Evolutionary conservation across 2,113 vertebrate species (phyloP).

Genomic region (Alaudala cheleensis): DNA sequence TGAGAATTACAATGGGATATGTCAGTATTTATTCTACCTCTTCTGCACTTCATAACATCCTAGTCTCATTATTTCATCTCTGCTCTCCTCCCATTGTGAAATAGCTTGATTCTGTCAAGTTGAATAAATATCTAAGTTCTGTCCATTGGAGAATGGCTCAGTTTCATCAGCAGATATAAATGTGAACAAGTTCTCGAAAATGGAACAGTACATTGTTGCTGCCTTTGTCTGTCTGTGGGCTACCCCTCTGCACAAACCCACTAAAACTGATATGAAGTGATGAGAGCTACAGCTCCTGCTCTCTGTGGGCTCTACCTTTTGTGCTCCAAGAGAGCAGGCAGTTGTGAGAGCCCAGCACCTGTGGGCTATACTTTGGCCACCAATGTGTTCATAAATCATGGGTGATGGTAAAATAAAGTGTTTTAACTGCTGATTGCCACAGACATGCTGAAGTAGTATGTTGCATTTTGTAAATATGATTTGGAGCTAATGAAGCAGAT

Average conservation of each 20-base stretch:
- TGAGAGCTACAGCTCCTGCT: not conserved
- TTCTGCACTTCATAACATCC: constrained; percentile 14
- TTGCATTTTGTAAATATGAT: constrained; percentile 52
- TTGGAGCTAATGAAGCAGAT: constrained; percentile 58
- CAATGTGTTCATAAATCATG: not conserved
- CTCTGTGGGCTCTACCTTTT: not conserved
- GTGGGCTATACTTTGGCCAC: not conserved
- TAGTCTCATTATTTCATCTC: constrained; percentile 35
- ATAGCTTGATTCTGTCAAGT: constrained; percentile 61
- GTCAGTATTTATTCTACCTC: constrained; percentile 57
- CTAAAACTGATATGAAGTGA: not conserved
- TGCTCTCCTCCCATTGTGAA: constrained; percentile 26
- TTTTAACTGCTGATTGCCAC: not conserved
- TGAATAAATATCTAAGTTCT: constrained; percentile 53
- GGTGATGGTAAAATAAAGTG: not conserved
- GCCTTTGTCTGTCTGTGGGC: not conserved
- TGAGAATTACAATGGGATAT: constrained; percentile 39
- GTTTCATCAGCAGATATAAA: constrained; percentile 31
- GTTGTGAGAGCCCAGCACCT: not conserved
- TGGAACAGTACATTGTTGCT: not conserved
- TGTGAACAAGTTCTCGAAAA: not conserved
- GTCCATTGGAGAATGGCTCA: not conserved
- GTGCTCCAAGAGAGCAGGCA: not conserved
- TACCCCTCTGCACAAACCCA: not conserved
- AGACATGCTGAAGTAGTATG: constrained; percentile 44